These are phyloP conservation scores for Drosophila pseudotakahashii DNA, from an alignment of 2,888 invertebrate genomes.

Conservation along the genomic window DNA sequence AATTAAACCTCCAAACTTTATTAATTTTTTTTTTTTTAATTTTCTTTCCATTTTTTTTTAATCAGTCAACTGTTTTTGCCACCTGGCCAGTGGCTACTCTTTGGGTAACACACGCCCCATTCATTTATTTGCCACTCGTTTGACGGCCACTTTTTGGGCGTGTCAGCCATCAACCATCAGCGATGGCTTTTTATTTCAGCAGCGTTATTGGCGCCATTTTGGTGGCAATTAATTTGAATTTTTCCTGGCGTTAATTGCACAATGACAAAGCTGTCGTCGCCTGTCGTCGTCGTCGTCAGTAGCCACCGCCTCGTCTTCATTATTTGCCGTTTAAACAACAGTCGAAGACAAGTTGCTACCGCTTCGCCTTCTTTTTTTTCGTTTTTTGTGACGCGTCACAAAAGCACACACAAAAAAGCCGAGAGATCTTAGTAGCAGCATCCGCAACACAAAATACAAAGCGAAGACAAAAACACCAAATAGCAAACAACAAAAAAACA, in stretches of 20 bases:
- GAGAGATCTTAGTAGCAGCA: slow-evolving; percentile 51
- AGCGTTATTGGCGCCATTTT: slow-evolving; percentile 69
- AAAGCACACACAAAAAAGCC: slow-evolving; percentile 39
- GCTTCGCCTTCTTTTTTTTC: slow-evolving; percentile 31
- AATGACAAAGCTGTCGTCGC: slow-evolving; percentile 70
- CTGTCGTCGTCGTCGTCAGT: slow-evolving; percentile 52
- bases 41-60: background rate
- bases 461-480: slow-evolving; percentile 39
- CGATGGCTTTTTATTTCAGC: slow-evolving; percentile 26
- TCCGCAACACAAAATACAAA: slow-evolving; percentile 36
- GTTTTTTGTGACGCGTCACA: slow-evolving; percentile 51
- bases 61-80: background rate
- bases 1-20: background rate
- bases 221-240: slow-evolving; percentile 72
- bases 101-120: slow-evolving; percentile 21
- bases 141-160: slow-evolving; percentile 40
- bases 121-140: slow-evolving; percentile 40
- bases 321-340: slow-evolving; percentile 71
- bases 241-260: slow-evolving; percentile 73
- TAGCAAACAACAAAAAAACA: slow-evolving; percentile 44
- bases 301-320: slow-evolving; percentile 55
- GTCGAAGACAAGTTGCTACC: slow-evolving; percentile 72
- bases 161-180: slow-evolving; percentile 34
- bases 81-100: slow-evolving; percentile 8
- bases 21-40: background rate